Base-by-base conservation (phyloP, 2,113 vertebrate genomes). In the Macrotus californicus region DNA sequence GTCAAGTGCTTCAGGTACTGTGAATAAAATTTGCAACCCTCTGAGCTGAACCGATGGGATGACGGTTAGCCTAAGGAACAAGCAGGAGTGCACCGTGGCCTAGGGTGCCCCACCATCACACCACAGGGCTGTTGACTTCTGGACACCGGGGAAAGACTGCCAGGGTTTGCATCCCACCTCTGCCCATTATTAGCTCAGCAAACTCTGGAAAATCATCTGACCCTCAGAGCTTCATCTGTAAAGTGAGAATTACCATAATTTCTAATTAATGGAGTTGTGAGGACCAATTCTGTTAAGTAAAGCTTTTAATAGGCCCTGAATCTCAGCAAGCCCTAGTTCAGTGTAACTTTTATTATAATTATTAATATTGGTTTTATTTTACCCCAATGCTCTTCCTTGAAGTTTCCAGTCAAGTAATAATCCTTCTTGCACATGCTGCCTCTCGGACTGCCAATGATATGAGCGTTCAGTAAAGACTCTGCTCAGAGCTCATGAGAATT, bases 401-500 rank as follows among this genome's bases (percentile, higher is more conserved):
- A 66, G 43, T 29, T 91, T 48, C 56, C 26, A 67, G 61, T 64
- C 69, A 70, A 59, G 36, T 59, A 81, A 56, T 0, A 48, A 36
- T 70, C 61, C 41, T 80, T n/a, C 85, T 15, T 14, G 11, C 41
- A 21, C 52, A 64, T 77, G 14, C 61, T 85, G 36, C 48, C 67
- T 54, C 7, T 79, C 70, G 67, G 39, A 15, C 80, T 75, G 70
- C 61, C 59, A 94, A 34, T 16, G 52, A 24, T 29, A 34, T 0
- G 0, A 34, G 88, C 93, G 66, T n/a, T 54, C 79, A 48, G 12
- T 82, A 50, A 77, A 67, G 56, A 70, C 73, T 89, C 56, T 87
- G 73, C 82, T 95, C 89, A 76, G 43, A 81, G 92, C 72, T 96
- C 82, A 75, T 69, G 82, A 19, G 9, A 39, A 87, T 83, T 92